Base-by-base conservation (phyloP, 1,140 invertebrate genomes). In the Meloidogyne hapla region DNA sequence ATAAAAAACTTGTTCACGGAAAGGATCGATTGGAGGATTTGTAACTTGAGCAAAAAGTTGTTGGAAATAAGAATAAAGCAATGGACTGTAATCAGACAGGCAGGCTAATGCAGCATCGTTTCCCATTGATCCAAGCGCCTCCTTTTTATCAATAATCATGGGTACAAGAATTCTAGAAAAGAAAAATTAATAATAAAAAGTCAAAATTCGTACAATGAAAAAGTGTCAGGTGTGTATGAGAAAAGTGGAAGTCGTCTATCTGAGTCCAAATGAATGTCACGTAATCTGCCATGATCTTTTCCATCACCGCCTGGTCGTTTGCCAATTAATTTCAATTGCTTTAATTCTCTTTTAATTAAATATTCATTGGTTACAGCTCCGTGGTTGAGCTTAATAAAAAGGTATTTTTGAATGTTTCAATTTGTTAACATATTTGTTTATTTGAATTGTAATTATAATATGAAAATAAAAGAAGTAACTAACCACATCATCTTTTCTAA, bases 21-120 rank as follows among this genome's bases (percentile, higher is more conserved):
- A 98, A 56, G 96, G 96, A 91, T 99, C 96, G 80, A 99, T 98
- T 5, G 96, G 96, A n/a, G 96, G 96, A 90, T 99, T 99, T 77
- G 96, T 99, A 64, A 98, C 96, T 90, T 99, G 96, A 28, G 96
- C 96, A 89, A 99, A 99, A n/a, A 98, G 89, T 88, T 99, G 96
- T 87, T 99, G 98, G 89, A 99, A 99, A 88, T 99, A 99, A 80
- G 95, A 94, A 88, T 96, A 99, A 1, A 94, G 90, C 65, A 97
- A 88, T 1, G 96, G 96, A 86, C 95, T 94, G 89, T 94, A 98
- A 82, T 92, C 89, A 5, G 96, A 98, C 10, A 99, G 90, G 85
- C 96, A 98, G 9, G 96, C 96, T 10, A 99, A 88, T 0, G 96
- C 96, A 0, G 94, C 93, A 89, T 99, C 96, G 88, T 99, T 99